Conservation (phyloP, 2,797 vertebrate genomes). For the Syngnathus acus region DNA sequence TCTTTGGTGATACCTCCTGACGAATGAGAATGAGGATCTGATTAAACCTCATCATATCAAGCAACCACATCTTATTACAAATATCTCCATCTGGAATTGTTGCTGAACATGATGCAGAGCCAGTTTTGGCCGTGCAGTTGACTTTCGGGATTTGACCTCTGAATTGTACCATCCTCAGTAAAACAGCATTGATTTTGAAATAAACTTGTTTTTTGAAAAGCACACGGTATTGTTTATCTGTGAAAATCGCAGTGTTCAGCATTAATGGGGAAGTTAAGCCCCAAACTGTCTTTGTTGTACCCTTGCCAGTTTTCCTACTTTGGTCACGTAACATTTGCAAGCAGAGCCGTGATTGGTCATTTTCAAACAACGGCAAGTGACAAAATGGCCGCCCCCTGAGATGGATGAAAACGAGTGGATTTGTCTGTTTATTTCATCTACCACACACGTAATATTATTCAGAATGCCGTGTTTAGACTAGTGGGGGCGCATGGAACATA, state of each 20-base stretch:
- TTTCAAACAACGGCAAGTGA: too few species aligned
- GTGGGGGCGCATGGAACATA: too few species aligned
- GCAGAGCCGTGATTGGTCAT: too few species aligned
- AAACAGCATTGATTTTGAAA: not conserved
- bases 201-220: not conserved
- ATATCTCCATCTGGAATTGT: slow-evolving; percentile 29
- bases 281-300: too few species aligned
- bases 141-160: slow-evolving; percentile 9
- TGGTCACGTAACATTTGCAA: too few species aligned
- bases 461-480: too few species aligned
- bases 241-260: not conserved
- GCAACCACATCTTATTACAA: slow-evolving; percentile 32
- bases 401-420: too few species aligned
- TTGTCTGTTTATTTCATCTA: too few species aligned
- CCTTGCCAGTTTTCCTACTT: too few species aligned
- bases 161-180: not conserved
- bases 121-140: slow-evolving; percentile 12
- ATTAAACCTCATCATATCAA: slow-evolving; percentile 35
- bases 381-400: too few species aligned
- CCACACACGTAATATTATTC: too few species aligned
- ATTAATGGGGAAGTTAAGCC: too few species aligned
- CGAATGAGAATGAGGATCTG: slow-evolving; percentile 34
- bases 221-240: not conserved
- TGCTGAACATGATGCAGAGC: slow-evolving; percentile 8
- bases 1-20: slow-evolving; percentile 24